Evolutionary conservation across 2,797 vertebrate genomes (phyloP).

Genomic region (Orestias chungarensis): DNA sequence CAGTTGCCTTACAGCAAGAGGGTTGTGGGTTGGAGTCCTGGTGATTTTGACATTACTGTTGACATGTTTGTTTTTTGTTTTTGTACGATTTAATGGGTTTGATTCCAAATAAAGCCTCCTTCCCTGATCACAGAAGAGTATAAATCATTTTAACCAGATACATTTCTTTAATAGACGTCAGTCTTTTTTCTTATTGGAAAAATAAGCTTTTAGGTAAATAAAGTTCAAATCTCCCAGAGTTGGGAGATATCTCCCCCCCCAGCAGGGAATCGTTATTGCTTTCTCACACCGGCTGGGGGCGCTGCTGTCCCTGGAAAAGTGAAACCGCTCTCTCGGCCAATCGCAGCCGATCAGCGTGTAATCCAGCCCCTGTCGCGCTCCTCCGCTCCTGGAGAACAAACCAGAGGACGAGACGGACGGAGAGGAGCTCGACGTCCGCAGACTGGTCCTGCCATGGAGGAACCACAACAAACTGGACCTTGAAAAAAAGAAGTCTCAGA

Average conservation of each 20-base stretch:
- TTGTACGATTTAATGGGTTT: no score
- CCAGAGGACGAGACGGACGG: neutral
- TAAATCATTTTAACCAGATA: no score
- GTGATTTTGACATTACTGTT: no score
- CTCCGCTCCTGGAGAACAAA: constrained; percentile 1
- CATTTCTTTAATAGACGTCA: no score
- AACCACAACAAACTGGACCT: neutral
- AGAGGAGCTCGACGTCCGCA: constrained; percentile 28
- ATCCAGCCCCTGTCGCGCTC: constrained; percentile 50
- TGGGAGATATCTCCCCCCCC: neutral
- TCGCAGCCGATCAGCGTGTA: constrained; percentile 16
- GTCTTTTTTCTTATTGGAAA: no score
- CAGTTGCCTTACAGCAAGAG: no score
- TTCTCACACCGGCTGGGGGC: constrained; percentile 29
- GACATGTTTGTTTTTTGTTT: no score
- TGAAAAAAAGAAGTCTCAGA: neutral
- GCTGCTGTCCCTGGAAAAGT: constrained; percentile 3
- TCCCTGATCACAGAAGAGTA: no score
- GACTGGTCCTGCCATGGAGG: constrained; percentile 12
- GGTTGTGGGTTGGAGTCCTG: no score
- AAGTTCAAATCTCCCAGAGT: no score
- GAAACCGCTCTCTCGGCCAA: constrained; percentile 50
- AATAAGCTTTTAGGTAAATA: no score
- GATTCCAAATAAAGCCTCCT: no score
- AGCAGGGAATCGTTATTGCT: constrained; percentile 1